Evolutionary conservation across 2,113 vertebrate species (phyloP).

Genomic region (Antigone vipio): DNA sequence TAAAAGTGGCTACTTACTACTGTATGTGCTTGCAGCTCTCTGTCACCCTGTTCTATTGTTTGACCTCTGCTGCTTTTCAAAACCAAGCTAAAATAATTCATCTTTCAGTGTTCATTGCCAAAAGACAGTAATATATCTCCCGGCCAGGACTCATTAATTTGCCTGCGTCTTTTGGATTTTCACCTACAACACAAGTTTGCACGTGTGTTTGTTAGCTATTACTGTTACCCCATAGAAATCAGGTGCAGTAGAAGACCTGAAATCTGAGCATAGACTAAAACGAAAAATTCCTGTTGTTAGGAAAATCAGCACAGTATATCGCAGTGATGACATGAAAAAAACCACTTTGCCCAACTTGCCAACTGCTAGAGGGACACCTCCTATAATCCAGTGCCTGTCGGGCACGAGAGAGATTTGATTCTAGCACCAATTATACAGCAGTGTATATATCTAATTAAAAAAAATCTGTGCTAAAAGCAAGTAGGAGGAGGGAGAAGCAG

Average conservation of each 20-base stretch:
- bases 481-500: background rate
- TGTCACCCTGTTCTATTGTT: background rate
- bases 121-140: background rate
- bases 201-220: background rate
- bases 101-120: background rate
- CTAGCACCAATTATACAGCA: background rate
- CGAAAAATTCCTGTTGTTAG: background rate
- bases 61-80: constrained; percentile 11
- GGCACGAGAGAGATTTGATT: constrained; percentile 1
- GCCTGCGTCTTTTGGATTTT: background rate
- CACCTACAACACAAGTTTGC: background rate
- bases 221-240: background rate
- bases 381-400: background rate
- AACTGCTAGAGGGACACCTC: background rate
- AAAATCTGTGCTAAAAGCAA: background rate
- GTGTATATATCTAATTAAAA: background rate
- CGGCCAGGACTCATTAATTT: background rate
- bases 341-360: background rate
- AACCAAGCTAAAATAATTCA: background rate
- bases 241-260: background rate
- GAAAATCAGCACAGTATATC: background rate
- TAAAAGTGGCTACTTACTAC: background rate
- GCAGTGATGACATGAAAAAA: background rate
- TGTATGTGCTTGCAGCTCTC: background rate
- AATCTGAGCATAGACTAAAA: background rate